A percentile compares a stretch with the other conserved stretches of the same genome.
phyloP scores from a whole-genome alignment of 2,888 invertebrate species.

The Cephus pulcher region DNA sequence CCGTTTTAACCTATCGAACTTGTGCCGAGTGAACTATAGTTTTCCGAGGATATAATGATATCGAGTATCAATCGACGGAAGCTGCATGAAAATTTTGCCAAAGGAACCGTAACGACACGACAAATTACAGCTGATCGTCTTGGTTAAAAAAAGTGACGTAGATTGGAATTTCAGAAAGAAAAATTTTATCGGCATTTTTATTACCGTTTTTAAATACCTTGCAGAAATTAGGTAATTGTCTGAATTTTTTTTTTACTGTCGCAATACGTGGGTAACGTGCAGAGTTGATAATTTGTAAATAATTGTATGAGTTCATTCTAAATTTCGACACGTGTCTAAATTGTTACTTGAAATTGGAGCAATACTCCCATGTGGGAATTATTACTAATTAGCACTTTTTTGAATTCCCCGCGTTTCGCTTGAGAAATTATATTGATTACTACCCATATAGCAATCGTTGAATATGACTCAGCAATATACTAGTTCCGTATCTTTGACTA shows the following conservation, averaged over 20 bases:
- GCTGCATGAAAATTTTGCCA: background rate
- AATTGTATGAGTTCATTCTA: background rate
- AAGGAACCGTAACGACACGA: background rate
- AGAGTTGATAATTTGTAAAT: background rate
- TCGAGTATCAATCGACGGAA: background rate
- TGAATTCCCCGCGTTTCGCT: background rate
- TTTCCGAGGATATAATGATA: background rate
- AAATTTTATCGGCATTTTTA: background rate
- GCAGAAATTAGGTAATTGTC: background rate
- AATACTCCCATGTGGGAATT: background rate
- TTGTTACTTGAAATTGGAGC: background rate
- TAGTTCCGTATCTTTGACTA: background rate
- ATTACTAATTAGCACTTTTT: background rate
- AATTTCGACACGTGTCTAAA: background rate
- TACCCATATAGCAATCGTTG: background rate
- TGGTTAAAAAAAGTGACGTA: background rate
- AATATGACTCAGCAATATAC: background rate
- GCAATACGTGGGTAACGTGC: background rate
- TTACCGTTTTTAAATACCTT: background rate
- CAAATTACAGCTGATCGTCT: background rate
- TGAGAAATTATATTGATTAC: background rate
- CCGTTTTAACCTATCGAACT: background rate
- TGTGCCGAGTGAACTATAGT: background rate
- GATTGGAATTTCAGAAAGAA: background rate
- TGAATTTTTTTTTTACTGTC: background rate